phyloP scores from a whole-genome alignment of 2,113 vertebrate species.

The Laticauda laticaudata region DNA sequence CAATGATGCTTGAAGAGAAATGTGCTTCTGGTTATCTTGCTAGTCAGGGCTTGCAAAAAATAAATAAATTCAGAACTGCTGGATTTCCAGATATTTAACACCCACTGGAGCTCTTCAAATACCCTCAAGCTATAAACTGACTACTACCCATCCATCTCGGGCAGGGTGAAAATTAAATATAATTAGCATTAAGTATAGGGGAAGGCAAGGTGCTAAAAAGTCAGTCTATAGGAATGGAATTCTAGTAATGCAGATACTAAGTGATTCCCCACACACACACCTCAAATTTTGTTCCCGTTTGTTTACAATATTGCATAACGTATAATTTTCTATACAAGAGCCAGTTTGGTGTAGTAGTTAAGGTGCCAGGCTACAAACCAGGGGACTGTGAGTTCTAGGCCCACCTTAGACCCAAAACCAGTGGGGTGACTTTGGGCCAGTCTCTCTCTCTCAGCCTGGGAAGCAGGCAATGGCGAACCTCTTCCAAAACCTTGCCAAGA shows the following conservation, averaged over 20 bases:
- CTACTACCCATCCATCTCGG: not conserved
- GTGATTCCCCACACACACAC: not conserved
- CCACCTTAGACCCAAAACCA: not conserved
- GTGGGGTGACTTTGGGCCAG: not conserved
- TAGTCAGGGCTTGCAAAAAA: not conserved
- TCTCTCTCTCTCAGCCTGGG: not conserved
- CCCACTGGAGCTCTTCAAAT: not conserved
- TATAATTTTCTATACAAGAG: not conserved
- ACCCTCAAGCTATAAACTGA: not conserved
- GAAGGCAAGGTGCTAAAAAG: not conserved
- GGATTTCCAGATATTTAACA: conserved; percentile 8
- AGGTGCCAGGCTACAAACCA: not conserved
- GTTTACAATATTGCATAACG: not conserved
- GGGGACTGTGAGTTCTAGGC: not conserved
- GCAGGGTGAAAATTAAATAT: not conserved
- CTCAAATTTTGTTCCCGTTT: not conserved
- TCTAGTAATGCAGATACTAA: not conserved
- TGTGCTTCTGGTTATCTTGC: not conserved
- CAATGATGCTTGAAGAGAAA: not conserved
- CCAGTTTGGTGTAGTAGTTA: not conserved
- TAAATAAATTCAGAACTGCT: not conserved
- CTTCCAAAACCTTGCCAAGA: not conserved
- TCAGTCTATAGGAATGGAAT: not conserved
- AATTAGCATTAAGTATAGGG: not conserved
- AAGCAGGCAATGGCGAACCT: not conserved